Evolutionary conservation across 1,140 invertebrate genomes (phyloP), one percentile per base, ranked within the genome.

Genomic region (Cotesia glomerata): DNA sequence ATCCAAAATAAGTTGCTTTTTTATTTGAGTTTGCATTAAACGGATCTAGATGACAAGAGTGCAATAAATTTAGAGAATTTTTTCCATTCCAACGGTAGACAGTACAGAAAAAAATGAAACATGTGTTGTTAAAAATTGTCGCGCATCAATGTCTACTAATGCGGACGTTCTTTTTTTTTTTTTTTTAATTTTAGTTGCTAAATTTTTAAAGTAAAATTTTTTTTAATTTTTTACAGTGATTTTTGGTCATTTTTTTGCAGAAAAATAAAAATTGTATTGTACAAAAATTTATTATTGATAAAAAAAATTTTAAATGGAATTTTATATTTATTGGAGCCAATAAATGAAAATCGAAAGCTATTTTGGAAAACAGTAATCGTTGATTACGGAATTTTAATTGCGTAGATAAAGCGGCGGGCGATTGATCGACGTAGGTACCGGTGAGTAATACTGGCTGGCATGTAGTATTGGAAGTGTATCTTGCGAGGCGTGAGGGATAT

Each of bases 321-420:
- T n/a, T 26, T 26, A 26, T 26, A 26, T 2, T 26, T 26, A 26
- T 26, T 26, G 3, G 26, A 26, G 52, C 5, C 13, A 54, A 18
- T 13, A 3, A 13, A 54, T 54, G 52, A 67, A 70, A 70, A 62
- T 62, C 26, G 2, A 26, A 26, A 26, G 1, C 26, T 26, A 26
- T 26, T 26, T 26, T 26, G 26, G 26, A 26, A 26, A 26, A 26
- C 26, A 26, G 51, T 54, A 36, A 70, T 65, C 26, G 26, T 26
- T 64, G 61, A 71, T 65, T 39, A 35, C 32, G 39, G 49, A 36
- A 65, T 64, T 71, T 71, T 63, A 65, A 36, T 71, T 39, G 61
- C 65, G 69, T 71, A 39, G 49, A 52, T 14, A 34, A 68, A 34
- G 34, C 34, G 9, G 56, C 32, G 51, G 52, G 49, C 69, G 62